A percentile compares a stretch with the other conserved stretches of the same genome.
Conservation (phyloP, 2,113 vertebrate species). For the Lophius piscatorius region DNA sequence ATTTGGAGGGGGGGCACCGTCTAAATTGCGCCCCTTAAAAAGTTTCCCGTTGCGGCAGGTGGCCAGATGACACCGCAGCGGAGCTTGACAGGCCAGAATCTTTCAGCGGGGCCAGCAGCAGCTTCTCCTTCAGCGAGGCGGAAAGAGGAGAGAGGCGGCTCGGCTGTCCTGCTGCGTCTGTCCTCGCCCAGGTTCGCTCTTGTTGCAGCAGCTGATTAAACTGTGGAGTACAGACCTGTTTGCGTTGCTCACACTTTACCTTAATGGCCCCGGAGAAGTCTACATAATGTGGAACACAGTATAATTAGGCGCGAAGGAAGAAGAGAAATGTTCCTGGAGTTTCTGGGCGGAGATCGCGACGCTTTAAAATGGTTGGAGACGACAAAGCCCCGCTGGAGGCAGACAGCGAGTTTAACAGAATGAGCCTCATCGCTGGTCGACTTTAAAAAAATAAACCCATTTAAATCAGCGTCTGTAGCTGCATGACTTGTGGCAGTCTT, state of each 20-base stretch:
- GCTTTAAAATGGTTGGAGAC: conserved; percentile 48
- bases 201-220: conserved; percentile 74
- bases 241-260: conserved; percentile 18
- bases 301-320: too few species aligned
- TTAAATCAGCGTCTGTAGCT: too few species aligned
- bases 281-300: neutral
- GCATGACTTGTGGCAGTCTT: too few species aligned
- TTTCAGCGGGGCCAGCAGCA: conserved; percentile 27
- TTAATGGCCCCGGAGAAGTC: neutral
- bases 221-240: conserved; percentile 37
- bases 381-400: too few species aligned
- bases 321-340: conserved; percentile 36
- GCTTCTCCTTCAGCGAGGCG: conserved; percentile 26
- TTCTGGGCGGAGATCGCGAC: conserved; percentile 52
- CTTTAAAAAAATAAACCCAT: too few species aligned
- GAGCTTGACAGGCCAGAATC: conserved; percentile 38
- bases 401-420: too few species aligned
- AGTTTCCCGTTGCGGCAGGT: conserved; percentile 32
- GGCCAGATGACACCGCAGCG: conserved; percentile 70
- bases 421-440: too few species aligned
- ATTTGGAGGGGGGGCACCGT: conserved; percentile 16
- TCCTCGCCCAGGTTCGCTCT: conserved; percentile 63
- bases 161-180: conserved; percentile 54
- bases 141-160: conserved; percentile 46
- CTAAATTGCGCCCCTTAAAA: conserved; percentile 19